A percentile compares a stretch with the other conserved stretches of the same genome.
These are phyloP conservation scores for Drosophila sp. DNA, from an alignment of 1,140 invertebrate species.

Conservation along the genomic window DNA sequence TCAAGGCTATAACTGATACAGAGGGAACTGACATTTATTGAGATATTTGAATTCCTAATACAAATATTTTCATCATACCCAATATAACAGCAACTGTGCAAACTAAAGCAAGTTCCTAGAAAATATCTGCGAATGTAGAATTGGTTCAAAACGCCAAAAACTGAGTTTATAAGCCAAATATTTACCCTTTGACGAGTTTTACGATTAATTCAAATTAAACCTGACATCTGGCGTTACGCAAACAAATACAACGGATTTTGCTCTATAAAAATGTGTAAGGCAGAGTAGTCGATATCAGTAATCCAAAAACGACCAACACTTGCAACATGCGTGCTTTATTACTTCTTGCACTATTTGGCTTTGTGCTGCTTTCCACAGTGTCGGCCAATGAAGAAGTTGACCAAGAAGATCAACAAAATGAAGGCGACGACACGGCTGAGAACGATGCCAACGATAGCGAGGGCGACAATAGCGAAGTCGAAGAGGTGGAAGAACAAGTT, in stretches of 20 bases:
- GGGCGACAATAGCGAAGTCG: not conserved
- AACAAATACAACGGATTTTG: constrained; percentile 26
- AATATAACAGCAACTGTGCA: constrained; percentile 42
- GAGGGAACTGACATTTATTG: not conserved
- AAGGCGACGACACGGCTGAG: not conserved
- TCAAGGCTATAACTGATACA: constrained; percentile 1
- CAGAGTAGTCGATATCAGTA: constrained; percentile 46
- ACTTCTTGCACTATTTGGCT: constrained; percentile 61
- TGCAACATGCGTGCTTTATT: constrained; percentile 58
- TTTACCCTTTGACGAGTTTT: constrained; percentile 19
- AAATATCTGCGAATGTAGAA: constrained; percentile 5
- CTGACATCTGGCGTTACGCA: constrained; percentile 39
- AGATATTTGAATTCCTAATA: not conserved
- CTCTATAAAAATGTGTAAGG: constrained; percentile 55
- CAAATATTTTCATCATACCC: constrained; percentile 27
- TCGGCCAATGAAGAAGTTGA: constrained; percentile 20
- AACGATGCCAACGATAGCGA: not conserved
- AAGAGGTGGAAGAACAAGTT: not conserved
- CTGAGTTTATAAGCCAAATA: constrained; percentile 42
- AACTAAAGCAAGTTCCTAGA: constrained; percentile 38
- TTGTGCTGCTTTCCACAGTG: constrained; percentile 53
- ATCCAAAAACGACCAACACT: constrained; percentile 21
- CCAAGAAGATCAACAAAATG: not conserved
- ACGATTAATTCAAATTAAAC: constrained; percentile 9
- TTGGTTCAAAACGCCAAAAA: not conserved